Conservation (phyloP, 1,140 invertebrate genomes). For the Diachasma alloeum region DNA sequence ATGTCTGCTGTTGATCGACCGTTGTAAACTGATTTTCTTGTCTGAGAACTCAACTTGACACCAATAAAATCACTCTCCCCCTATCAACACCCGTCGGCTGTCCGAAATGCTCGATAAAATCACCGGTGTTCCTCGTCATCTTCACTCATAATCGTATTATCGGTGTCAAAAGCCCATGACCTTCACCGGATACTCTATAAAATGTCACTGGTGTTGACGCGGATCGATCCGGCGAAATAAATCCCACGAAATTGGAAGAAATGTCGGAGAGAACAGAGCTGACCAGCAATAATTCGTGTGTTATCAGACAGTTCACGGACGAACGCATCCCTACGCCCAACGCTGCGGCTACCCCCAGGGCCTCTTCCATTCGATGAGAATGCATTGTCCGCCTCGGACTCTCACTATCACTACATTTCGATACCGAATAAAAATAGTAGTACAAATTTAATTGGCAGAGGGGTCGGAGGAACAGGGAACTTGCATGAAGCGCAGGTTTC, state of each 20-base stretch:
- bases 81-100: neutral
- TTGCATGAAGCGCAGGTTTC: too few species aligned
- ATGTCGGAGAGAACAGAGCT: neutral
- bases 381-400: neutral
- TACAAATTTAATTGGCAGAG: too few species aligned
- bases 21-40: neutral
- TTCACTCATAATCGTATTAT: neutral
- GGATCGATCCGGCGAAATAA: neutral
- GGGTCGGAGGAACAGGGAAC: too few species aligned
- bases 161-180: neutral
- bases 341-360: neutral
- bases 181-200: neutral
- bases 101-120: neutral
- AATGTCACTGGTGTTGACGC: neutral
- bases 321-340: slow-evolving; percentile 13
- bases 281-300: slow-evolving; percentile 21
- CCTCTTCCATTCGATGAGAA: neutral
- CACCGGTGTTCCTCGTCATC: neutral
- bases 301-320: slow-evolving; percentile 17
- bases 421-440: neutral
- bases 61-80: neutral
- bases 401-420: neutral
- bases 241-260: neutral
- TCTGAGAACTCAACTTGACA: neutral
- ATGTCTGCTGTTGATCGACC: too few species aligned